phyloP scores from a whole-genome alignment of 1,140 invertebrate species.

The Drosophila bocqueti region DNA sequence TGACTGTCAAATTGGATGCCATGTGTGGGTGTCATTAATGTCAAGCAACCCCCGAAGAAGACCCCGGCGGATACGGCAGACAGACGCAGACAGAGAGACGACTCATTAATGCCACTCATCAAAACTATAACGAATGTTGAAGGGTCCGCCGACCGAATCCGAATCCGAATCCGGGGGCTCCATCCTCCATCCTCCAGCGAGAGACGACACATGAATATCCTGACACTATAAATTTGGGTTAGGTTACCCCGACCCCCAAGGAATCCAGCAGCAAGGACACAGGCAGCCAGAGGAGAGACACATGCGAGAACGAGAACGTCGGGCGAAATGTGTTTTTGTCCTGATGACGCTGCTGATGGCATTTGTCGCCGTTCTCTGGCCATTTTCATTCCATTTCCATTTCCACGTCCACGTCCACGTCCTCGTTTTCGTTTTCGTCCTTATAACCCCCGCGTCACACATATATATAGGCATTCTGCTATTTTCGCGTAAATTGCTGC shows the following conservation, averaged over 20 bases:
- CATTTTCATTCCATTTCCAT: conserved; percentile 30
- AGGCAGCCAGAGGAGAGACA: neutral
- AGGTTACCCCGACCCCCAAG: conserved; percentile 13
- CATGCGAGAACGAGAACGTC: conserved; percentile 3
- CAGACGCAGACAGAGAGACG: conserved; percentile 72
- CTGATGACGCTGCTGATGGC: conserved; percentile 61
- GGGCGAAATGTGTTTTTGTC: conserved; percentile 44
- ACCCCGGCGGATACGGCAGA: conserved; percentile 15
- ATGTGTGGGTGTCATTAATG: conserved; percentile 83
- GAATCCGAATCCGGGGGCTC: neutral
- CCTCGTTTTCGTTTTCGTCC: conserved; percentile 1
- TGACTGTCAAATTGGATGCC: conserved; percentile 80
- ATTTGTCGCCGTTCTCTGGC: conserved; percentile 68
- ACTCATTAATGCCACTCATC: conserved; percentile 83
- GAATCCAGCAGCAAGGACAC: neutral
- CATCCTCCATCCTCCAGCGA: conserved; percentile 4
- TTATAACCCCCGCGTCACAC: conserved; percentile 15
- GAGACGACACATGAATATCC: conserved; percentile 69
- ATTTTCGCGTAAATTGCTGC: conserved; percentile 84
- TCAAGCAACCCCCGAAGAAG: conserved; percentile 58
- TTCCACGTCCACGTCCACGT: neutral
- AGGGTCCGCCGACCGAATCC: conserved; percentile 20
- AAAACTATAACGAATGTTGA: conserved; percentile 81
- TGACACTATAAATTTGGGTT: conserved; percentile 68
- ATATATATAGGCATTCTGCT: conserved; percentile 56